Percentiles rank a stretch among this genome's conserved stretches.
Conservation (phyloP, 2,113 vertebrate species). For the Ammodytes marinus region DNA sequence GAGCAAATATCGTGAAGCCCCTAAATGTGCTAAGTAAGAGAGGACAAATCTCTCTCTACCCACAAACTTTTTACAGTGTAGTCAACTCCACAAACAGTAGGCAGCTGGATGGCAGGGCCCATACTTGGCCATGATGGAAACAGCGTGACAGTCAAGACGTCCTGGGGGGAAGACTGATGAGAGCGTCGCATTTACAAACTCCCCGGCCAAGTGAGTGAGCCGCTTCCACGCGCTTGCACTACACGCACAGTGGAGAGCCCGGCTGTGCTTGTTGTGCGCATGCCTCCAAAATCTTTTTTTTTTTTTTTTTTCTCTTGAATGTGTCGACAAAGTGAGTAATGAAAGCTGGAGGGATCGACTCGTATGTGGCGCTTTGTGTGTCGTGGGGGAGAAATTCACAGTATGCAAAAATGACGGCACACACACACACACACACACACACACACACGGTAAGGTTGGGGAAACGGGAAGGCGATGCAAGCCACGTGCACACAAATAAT, state of each 20-base stretch:
- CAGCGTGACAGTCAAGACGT: conserved; percentile 80
- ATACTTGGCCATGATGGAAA: conserved; percentile 80
- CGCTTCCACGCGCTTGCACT: conserved; percentile 62
- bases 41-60: too few species aligned
- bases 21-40: too few species aligned
- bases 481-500: neutral
- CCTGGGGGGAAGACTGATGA: conserved; percentile 86
- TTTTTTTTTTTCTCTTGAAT: neutral
- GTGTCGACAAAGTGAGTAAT: conserved; percentile 53
- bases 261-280: neutral
- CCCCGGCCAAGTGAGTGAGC: conserved; percentile 75
- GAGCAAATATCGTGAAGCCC: too few species aligned
- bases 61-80: too few species aligned
- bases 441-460: neutral
- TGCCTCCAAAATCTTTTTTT: conserved; percentile 13
- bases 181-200: conserved; percentile 82
- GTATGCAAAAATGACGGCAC: neutral
- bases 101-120: conserved; percentile 59
- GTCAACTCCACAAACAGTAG: too few species aligned
- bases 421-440: too few species aligned
- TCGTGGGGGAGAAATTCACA: conserved; percentile 14
- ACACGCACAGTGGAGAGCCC: conserved; percentile 37
- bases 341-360: conserved; percentile 39
- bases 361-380: conserved; percentile 13
- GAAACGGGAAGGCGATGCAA: neutral